Percentiles rank a stretch among this genome's conserved stretches.
These are phyloP conservation scores for Andrena fulva DNA, from an alignment of 2,888 invertebrate species.

Conservation along the genomic window DNA sequence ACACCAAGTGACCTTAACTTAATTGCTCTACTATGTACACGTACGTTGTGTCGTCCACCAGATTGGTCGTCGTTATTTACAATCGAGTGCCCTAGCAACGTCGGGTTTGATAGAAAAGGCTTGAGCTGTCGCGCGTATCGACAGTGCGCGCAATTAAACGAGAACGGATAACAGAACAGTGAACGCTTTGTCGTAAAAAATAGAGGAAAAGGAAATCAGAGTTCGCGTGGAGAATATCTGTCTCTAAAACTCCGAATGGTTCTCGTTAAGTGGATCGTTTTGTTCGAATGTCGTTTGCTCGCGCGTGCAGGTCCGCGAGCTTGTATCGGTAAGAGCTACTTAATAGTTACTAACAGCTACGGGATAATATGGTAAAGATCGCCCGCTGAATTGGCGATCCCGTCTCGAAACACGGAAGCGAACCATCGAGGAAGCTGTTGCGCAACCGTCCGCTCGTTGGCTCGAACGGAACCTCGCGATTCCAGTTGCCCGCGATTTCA, in stretches of 20 bases:
- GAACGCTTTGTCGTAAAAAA: background rate
- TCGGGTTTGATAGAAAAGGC: constrained; percentile 38
- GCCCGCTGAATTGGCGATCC: constrained; percentile 16
- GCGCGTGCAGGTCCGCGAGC: background rate
- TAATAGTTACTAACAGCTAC: constrained; percentile 29
- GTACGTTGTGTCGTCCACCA: constrained; percentile 11
- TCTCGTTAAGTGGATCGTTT: constrained; percentile 11
- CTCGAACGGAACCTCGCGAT: constrained; percentile 2
- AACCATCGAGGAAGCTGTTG: constrained; percentile 1
- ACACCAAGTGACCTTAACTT: constrained; percentile 50
- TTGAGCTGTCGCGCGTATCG: constrained; percentile 37
- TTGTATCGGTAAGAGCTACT: constrained; percentile 11
- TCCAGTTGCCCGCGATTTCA: constrained; percentile 19
- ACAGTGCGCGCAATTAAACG: constrained; percentile 10
- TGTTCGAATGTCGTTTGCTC: constrained; percentile 21
- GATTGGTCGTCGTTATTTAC: constrained; percentile 23
- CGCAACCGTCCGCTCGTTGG: background rate
- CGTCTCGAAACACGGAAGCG: constrained; percentile 6
- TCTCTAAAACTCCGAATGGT: background rate
- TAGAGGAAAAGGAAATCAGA: background rate
- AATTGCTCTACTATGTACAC: constrained; percentile 61
- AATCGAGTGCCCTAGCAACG: constrained; percentile 25
- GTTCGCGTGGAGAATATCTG: background rate
- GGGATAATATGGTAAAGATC: constrained; percentile 36
- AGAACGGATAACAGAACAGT: background rate